phyloP scores from a whole-genome alignment of 2,888 invertebrate species.

The Vannuccia rotundouncinata region DNA sequence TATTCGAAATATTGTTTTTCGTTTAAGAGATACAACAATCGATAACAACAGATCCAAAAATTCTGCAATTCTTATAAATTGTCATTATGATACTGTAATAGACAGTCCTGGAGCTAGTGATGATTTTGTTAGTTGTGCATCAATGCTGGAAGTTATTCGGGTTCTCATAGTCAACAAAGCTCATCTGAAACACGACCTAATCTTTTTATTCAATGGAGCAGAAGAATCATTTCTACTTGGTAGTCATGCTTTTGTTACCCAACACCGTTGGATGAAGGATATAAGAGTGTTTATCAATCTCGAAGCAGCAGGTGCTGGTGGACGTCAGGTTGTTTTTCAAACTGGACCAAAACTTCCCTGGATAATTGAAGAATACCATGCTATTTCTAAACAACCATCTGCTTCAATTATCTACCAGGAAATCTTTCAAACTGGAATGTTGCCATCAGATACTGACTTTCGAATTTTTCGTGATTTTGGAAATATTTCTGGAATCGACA shows the following conservation, averaged over 20 bases:
- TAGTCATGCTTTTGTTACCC: constrained; percentile 82
- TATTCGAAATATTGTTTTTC: background rate
- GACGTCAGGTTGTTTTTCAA: constrained; percentile 82
- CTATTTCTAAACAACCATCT: constrained; percentile 73
- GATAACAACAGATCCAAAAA: background rate
- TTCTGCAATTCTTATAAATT: constrained; percentile 68
- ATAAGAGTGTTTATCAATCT: constrained; percentile 76
- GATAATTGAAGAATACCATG: constrained; percentile 62
- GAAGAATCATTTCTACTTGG: constrained; percentile 76
- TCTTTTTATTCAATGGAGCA: constrained; percentile 81
- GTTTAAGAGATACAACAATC: background rate
- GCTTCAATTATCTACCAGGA: constrained; percentile 70
- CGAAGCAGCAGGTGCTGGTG: constrained; percentile 85
- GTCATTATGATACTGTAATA: constrained; percentile 81
- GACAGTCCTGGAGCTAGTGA: constrained; percentile 85
- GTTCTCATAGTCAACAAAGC: constrained; percentile 57
- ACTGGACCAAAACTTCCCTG: constrained; percentile 62
- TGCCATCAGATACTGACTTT: constrained; percentile 87
- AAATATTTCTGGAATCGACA: constrained; percentile 73
- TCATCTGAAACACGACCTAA: constrained; percentile 67
- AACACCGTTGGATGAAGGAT: constrained; percentile 75
- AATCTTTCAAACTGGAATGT: constrained; percentile 77
- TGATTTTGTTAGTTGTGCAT: constrained; percentile 78
- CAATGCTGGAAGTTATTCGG: constrained; percentile 73
- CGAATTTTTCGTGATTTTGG: constrained; percentile 82